Conservation (phyloP, 2,888 invertebrate species). For the Deroplatys truncata region DNA sequence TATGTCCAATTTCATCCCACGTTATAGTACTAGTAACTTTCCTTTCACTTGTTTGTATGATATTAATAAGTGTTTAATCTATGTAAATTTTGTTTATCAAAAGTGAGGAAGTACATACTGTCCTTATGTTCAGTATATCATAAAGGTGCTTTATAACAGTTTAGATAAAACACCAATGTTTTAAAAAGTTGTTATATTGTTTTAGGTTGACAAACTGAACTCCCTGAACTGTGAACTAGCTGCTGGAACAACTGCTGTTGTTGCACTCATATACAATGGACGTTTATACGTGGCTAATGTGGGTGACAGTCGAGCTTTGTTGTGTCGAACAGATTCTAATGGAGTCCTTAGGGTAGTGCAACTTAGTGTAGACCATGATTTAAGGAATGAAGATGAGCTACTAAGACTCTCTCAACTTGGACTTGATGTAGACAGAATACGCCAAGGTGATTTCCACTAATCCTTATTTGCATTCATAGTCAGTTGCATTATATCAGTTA, state of each 20-base stretch:
- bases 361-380: slow-evolving; percentile 78
- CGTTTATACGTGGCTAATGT: slow-evolving; percentile 85
- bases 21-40: no score
- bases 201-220: slow-evolving; percentile 60
- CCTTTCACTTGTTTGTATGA: no score
- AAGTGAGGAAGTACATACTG: no score
- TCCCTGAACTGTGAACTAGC: slow-evolving; percentile 72
- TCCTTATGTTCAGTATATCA: no score
- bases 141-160: no score
- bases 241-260: slow-evolving; percentile 77
- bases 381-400: slow-evolving; percentile 81
- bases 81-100: no score
- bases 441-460: slow-evolving; percentile 50
- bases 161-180: no score
- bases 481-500: neutral
- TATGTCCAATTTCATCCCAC: no score
- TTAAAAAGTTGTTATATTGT: neutral
- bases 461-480: slow-evolving; percentile 20
- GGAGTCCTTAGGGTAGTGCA: slow-evolving; percentile 75
- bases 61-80: no score
- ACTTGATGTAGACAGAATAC: slow-evolving; percentile 64
- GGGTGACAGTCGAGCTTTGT: slow-evolving; percentile 73
- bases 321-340: slow-evolving; percentile 75
- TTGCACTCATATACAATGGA: slow-evolving; percentile 71
- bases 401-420: slow-evolving; percentile 71